Percentiles rank a stretch among this genome's conserved stretches.
Evolutionary conservation across 1,140 invertebrate species (phyloP).

Genomic region (Ptiloglossa arizonensis): DNA sequence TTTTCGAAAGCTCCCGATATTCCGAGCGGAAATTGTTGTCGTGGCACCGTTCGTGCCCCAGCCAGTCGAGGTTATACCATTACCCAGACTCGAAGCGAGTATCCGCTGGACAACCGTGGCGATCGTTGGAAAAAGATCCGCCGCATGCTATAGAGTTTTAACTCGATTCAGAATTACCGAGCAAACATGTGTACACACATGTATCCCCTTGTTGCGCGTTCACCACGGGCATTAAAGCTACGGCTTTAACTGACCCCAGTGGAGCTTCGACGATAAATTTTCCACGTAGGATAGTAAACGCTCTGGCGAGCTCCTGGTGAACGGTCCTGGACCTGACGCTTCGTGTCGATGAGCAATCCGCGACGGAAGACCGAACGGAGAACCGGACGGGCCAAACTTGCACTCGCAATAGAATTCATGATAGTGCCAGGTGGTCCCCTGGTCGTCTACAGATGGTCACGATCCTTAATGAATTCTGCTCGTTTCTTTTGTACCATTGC

Average conservation of each 20-base stretch:
- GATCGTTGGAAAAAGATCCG: constrained; percentile 16
- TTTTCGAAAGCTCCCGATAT: no score
- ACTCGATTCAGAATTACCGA: constrained; percentile 45
- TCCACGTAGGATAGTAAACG: constrained; percentile 15
- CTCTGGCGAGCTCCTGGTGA: neutral
- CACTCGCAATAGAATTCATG: neutral
- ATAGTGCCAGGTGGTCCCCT: neutral
- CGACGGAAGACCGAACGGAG: no score
- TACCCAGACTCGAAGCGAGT: no score
- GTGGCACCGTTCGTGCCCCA: no score
- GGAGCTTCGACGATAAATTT: constrained; percentile 38
- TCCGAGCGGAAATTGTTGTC: no score
- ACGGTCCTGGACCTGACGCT: neutral
- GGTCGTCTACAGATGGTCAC: no score
- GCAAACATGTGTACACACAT: constrained; percentile 35
- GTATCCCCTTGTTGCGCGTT: constrained; percentile 51
- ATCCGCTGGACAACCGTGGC: neutral
- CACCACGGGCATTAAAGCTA: constrained; percentile 42
- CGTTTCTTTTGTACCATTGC: no score
- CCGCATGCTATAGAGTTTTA: neutral
- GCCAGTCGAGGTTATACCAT: no score
- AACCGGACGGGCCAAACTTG: neutral
- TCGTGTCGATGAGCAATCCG: neutral
- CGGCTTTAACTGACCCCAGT: constrained; percentile 44
- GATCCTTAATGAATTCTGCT: no score